Evolutionary conservation across 2,113 vertebrate species (phyloP).

Genomic region (Elephas maximus): DNA sequence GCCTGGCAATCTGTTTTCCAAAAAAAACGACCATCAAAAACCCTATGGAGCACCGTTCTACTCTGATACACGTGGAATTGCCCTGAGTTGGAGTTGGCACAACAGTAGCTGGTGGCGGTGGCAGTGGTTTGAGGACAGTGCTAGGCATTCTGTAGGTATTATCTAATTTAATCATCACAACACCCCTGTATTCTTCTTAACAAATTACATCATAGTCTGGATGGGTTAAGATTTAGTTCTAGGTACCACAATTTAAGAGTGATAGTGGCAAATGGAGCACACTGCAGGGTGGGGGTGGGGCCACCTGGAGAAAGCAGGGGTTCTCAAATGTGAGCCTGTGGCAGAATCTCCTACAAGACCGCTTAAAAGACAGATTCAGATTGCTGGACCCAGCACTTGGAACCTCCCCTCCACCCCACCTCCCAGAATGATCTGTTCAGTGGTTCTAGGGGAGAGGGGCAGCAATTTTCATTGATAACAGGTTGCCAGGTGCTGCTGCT

Average conservation of each 20-base stretch:
- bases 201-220: background rate
- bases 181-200: background rate
- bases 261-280: background rate
- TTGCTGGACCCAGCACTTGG: background rate
- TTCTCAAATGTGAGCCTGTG: background rate
- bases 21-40: background rate
- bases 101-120: background rate
- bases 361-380: background rate
- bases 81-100: background rate
- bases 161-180: background rate
- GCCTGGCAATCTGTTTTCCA: background rate
- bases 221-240: background rate
- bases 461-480: background rate
- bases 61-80: background rate
- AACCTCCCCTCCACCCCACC: accelerated
- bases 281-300: too few species aligned
- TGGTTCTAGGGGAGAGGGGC: background rate
- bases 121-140: background rate
- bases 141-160: background rate
- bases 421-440: background rate
- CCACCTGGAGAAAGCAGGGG: background rate
- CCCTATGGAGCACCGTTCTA: too few species aligned
- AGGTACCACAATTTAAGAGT: background rate
- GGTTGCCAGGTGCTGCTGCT: too few species aligned
- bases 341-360: background rate